Evolutionary conservation across 2,113 vertebrate genomes (phyloP), one percentile per base, ranked within the genome.

Genomic region (Crocuta crocuta): DNA sequence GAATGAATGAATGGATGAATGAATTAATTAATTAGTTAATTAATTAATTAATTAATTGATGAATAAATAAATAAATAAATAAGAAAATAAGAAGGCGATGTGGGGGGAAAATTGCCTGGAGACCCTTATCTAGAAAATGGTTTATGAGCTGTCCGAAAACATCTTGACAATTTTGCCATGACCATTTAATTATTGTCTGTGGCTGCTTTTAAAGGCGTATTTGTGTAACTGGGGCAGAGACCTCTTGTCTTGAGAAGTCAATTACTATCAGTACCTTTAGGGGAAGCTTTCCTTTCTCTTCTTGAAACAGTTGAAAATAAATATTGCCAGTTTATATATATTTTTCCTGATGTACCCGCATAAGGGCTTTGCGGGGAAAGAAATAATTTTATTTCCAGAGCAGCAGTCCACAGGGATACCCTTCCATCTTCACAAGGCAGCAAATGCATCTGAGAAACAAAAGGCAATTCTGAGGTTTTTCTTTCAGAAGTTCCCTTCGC

Each of bases 371-470:
- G 6, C 6, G 24, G 26, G 16, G 3, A 21, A 16, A 17, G 10
- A 39, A 48, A 21, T 31, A 2, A 2, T 74, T 91, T 73, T 55
- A 26, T 55, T 66, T 65, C 31, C 45, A 17, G 12, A 19, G 5
- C 1, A n/a, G 5, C 1, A 48, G 17, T 17, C 24, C 2, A 55
- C 2, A 5, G 50, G 1, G 26, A 9, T 55, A 7, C 1, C 45
- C 10, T 10, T 10, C 16, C 0, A 2, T 13, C 28, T 68, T 65
- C 0, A 13, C 53, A 4, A 31, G 5, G 1, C 19, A 68, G 28
- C 2, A 17, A 1, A 7, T 24, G 19, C 0, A 15, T 33, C n/a
- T 53, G 3, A 10, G 70, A 76, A 89, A 33, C 21, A 68, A 61
- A 76, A 63, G 2, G 1, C 3, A 10, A 11, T n/a, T 50, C 21